A percentile compares a stretch with the other conserved stretches of the same genome.
Conservation (phyloP, 2,888 invertebrate genomes). For the Dusona sp. region DNA sequence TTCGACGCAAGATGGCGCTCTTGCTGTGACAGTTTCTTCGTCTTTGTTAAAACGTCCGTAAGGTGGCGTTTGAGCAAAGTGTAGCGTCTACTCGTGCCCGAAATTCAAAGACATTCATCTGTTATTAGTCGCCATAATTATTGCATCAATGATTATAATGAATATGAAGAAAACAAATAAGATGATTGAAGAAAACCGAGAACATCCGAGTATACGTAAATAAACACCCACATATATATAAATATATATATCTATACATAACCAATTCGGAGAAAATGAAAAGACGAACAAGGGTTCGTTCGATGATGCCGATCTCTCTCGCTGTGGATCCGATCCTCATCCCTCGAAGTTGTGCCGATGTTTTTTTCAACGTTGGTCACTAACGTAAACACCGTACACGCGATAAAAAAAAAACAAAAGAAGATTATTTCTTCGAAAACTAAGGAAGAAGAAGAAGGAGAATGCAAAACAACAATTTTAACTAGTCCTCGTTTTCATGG, state of each 20-base stretch:
- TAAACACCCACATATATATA: neutral
- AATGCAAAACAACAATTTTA: constrained; percentile 54
- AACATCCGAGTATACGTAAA: constrained; percentile 8
- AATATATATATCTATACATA: constrained; percentile 4
- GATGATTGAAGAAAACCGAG: constrained; percentile 30
- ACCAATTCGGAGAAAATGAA: constrained; percentile 12
- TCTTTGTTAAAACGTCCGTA: neutral
- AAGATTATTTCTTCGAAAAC: neutral
- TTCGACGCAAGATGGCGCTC: constrained; percentile 10
- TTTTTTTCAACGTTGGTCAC: constrained; percentile 44
- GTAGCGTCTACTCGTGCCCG: neutral
- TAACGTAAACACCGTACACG: neutral
- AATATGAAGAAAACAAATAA: neutral
- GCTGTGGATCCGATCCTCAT: constrained; percentile 59
- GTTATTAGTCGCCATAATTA: constrained; percentile 67
- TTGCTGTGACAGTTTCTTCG: constrained; percentile 19
- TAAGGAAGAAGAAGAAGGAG: neutral
- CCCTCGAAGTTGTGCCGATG: constrained; percentile 50
- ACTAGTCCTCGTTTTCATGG: constrained; percentile 63
- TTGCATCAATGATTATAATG: constrained; percentile 70
- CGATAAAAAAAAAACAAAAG: neutral
- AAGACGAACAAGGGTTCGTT: constrained; percentile 20
- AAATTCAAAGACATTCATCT: constrained; percentile 15
- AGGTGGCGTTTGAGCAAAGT: neutral
- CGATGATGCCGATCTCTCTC: constrained; percentile 44